Evolutionary conservation across 2,113 vertebrate genomes (phyloP).

Genomic region (Channa maculata): DNA sequence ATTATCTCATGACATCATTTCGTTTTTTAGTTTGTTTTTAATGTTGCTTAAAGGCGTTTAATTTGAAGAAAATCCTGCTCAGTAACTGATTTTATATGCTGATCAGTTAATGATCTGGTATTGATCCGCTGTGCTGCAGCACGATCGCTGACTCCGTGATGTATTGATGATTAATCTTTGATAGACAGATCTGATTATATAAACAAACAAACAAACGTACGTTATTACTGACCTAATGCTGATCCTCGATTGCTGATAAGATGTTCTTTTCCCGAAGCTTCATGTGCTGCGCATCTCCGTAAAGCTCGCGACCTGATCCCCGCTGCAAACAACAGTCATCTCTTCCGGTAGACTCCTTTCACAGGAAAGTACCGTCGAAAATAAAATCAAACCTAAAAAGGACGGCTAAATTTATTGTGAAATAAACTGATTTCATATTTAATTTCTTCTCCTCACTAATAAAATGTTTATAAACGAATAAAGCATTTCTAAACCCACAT

Average conservation of each 20-base stretch:
- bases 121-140: too few relatives aligned
- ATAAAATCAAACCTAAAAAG: too few relatives aligned
- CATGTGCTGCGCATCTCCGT: conserved; percentile 35
- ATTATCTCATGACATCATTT: not conserved
- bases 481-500: too few relatives aligned
- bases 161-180: not conserved
- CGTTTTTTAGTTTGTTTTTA: too few relatives aligned
- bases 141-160: not conserved
- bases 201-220: not conserved
- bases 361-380: not conserved
- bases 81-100: too few relatives aligned
- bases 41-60: too few relatives aligned
- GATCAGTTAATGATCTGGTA: too few relatives aligned
- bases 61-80: too few relatives aligned
- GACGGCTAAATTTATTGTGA: too few relatives aligned
- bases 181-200: not conserved
- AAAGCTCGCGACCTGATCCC: not conserved
- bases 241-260: not conserved
- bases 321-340: not conserved
- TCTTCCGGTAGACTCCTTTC: not conserved
- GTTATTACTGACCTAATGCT: conserved; percentile 1
- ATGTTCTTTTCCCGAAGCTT: not conserved
- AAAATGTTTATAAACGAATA: too few relatives aligned
- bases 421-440: too few relatives aligned
- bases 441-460: too few relatives aligned